phyloP scores from a whole-genome alignment of 2,113 vertebrate species.

The Chloropsis hardwickii region DNA sequence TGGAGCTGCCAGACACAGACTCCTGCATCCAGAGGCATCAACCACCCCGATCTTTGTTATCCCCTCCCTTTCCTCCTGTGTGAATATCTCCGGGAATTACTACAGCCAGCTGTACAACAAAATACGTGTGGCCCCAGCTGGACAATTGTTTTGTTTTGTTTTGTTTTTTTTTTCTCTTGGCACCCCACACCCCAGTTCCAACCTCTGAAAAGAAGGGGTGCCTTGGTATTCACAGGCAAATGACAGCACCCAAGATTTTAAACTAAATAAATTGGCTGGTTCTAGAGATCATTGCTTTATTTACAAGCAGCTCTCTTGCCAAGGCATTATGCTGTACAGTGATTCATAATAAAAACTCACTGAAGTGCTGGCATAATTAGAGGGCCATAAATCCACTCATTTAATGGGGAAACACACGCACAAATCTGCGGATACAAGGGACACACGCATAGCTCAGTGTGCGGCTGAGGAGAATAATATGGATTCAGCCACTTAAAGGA shows the following conservation, averaged over 20 bases:
- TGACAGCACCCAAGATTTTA: not conserved
- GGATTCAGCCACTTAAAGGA: not conserved
- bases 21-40: not conserved
- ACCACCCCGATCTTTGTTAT: not conserved
- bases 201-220: not conserved
- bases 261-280: not conserved
- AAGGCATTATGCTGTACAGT: not conserved
- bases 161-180: not conserved
- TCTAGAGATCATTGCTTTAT: not conserved
- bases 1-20: not conserved
- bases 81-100: not conserved
- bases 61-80: not conserved
- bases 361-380: constrained; percentile 37
- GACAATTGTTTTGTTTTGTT: not conserved
- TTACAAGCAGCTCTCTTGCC: not conserved
- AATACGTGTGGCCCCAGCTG: not conserved
- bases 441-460: not conserved
- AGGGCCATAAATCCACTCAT: constrained; percentile 30
- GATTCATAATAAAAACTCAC: constrained; percentile 50
- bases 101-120: not conserved
- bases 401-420: constrained; percentile 6
- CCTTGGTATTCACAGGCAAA: not conserved
- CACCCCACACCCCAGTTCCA: not conserved
- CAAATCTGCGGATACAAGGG: not conserved
- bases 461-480: not conserved